phyloP scores from a whole-genome alignment of 2,888 invertebrate genomes.

The Phania funesta region DNA sequence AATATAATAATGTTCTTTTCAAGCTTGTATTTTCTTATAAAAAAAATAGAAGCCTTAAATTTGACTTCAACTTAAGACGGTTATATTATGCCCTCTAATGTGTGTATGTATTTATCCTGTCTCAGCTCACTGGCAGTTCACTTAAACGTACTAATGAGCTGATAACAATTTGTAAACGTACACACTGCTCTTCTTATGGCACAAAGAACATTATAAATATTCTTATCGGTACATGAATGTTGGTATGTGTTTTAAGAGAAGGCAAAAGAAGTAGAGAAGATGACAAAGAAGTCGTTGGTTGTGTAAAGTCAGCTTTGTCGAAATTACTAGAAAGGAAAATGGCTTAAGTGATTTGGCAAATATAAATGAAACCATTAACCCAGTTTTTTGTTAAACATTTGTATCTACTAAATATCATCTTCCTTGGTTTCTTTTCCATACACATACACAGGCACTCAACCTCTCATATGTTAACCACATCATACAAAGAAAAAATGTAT shows the following conservation, averaged over 20 bases:
- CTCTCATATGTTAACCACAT: neutral
- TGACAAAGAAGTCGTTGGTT: neutral
- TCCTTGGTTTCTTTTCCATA: neutral
- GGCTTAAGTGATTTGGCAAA: slow-evolving; percentile 57
- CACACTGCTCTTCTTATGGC: neutral
- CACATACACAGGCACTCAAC: neutral
- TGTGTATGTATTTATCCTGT: neutral
- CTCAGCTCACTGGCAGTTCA: slow-evolving; percentile 4
- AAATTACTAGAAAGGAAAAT: slow-evolving; percentile 46
- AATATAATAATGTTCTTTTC: no score
- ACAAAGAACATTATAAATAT: slow-evolving; percentile 2
- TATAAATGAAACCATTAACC: slow-evolving; percentile 65
- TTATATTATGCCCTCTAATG: neutral
- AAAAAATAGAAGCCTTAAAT: no score
- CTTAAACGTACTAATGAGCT: slow-evolving; percentile 56
- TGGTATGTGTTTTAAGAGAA: slow-evolving; percentile 12
- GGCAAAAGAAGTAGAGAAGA: slow-evolving; percentile 13
- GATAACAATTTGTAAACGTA: slow-evolving; percentile 49
- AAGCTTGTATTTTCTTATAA: no score
- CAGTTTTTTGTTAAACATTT: slow-evolving; percentile 48
- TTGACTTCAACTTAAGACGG: neutral
- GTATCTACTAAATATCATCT: slow-evolving; percentile 49
- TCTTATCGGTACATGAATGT: neutral
- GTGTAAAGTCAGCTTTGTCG: slow-evolving; percentile 7
- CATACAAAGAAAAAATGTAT: no score